Conservation (phyloP, 2,888 invertebrate species). For the Litoditis marina region DNA sequence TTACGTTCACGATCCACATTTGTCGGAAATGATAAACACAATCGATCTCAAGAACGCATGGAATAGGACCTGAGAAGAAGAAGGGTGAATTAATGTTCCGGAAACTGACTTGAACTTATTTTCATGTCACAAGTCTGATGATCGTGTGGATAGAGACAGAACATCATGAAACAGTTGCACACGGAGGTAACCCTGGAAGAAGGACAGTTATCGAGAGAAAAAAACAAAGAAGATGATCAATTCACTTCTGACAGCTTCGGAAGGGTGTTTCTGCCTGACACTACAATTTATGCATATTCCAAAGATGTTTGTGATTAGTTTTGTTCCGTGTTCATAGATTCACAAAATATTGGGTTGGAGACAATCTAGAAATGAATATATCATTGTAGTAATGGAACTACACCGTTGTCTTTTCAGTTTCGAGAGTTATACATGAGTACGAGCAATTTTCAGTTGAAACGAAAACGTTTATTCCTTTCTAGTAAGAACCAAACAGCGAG, state of each 20-base stretch:
- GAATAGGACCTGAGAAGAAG: not conserved
- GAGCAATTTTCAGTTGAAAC: too few species aligned
- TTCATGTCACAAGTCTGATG: conserved; percentile 53
- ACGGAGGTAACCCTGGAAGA: conserved; percentile 53
- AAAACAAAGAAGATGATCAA: not conserved
- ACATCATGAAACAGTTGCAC: conserved; percentile 59
- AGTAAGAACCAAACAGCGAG: too few species aligned
- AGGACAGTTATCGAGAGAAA: too few species aligned
- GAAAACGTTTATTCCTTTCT: too few species aligned
- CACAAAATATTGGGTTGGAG: too few species aligned
- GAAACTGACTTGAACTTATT: conserved; percentile 49
- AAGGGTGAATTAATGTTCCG: not conserved
- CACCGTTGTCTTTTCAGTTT: too few species aligned
- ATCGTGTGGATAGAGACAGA: conserved; percentile 60
- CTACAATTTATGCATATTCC: not conserved
- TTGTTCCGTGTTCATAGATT: too few species aligned
- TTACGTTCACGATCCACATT: too few species aligned
- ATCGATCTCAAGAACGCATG: not conserved
- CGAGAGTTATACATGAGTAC: too few species aligned
- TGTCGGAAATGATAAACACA: not conserved
- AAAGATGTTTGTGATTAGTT: too few species aligned
- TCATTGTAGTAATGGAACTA: too few species aligned
- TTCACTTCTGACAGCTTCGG: not conserved
- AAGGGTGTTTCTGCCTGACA: not conserved
- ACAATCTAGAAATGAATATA: too few species aligned